Evolutionary conservation across 2,113 vertebrate genomes (phyloP), one percentile per base, ranked within the genome.

Genomic region (Percopsis transmontana): DNA sequence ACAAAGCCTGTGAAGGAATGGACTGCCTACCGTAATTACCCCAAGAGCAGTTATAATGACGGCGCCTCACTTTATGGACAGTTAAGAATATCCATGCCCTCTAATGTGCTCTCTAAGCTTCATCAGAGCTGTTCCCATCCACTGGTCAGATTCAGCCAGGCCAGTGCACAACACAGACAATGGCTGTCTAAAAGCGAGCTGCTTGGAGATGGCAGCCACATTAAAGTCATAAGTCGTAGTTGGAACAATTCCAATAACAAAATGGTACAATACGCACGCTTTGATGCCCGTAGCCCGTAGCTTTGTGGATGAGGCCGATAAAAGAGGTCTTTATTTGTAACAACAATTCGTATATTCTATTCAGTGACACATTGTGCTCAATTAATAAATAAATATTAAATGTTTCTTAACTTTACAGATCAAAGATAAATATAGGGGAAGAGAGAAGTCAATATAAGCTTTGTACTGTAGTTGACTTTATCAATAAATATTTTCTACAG

Each of bases 11-110:
- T 41, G 21, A 62, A 77, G 74, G 77, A 33, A 73, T 72, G 85
- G 84, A 81, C 77, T 84, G 85, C 82, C 81, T 55, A 74, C 82
- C 70, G 64, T 86, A 90, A 91, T 91, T 90, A 91, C 76, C 67
- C 69, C 62, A 66, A 87, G 83, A 85, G 79, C 80, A 83, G 70
- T 83, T 85, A 80, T 81, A 87, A 87, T 82, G 80, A 75, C 82
- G 73, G 56, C 85, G 75, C 80, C 78, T 78, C 42, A 69, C 74
- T 84, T 85, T 86, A 87, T 82, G 82, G 84, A 85, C 83, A 82
- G 76, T 89, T 89, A 87, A 88, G 81, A 85, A 82, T 74, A 84
- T 71, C 77, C 83, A 50, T 60, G 51, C 69, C 75, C 63, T 70
- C 67, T 87, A 86, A 88, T 88, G 76, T 77, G 59, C 72, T 84